phyloP scores from a whole-genome alignment of 1,140 invertebrate genomes.

The Riptortus pedestris region DNA sequence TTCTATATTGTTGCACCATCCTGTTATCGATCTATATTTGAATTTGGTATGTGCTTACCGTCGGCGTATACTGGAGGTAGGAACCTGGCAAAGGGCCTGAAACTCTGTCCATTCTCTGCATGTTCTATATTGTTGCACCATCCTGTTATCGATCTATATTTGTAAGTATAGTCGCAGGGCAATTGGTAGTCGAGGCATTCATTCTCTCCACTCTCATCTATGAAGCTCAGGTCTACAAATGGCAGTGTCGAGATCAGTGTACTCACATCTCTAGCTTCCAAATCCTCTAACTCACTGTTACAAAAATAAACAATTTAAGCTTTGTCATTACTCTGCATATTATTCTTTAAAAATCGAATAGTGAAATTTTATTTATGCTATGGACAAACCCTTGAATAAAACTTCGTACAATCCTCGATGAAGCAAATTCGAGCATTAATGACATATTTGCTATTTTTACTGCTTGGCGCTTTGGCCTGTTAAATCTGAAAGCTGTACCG shows the following conservation, averaged over 20 bases:
- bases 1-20: conserved; percentile 83
- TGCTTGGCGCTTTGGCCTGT: conserved; percentile 43
- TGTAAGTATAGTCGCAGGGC: conserved; percentile 66
- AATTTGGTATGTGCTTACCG: too few relatives aligned
- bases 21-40: conserved; percentile 73
- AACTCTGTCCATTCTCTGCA: conserved; percentile 70
- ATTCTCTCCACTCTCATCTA: conserved; percentile 34
- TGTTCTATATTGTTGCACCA: conserved; percentile 86
- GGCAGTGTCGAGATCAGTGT: conserved; percentile 40
- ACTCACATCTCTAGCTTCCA: conserved; percentile 35
- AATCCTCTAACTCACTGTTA: conserved; percentile 37
- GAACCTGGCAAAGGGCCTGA: conserved; percentile 75
- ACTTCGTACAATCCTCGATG: conserved; percentile 39
- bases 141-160: conserved; percentile 72
- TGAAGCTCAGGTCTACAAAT: conserved; percentile 38
- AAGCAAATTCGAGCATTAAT: conserved; percentile 43
- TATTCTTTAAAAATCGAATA: too few relatives aligned
- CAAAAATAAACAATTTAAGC: too few relatives aligned
- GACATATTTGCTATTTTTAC: conserved; percentile 44
- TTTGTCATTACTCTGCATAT: too few relatives aligned
- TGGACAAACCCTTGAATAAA: conserved; percentile 36
- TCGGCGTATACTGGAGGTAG: conserved; percentile 81
- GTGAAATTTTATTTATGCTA: neutral
- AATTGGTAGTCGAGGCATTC: conserved; percentile 35
- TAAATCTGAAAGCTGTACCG: conserved; percentile 42